phyloP scores from a whole-genome alignment of 2,888 invertebrate genomes.

The Cantharis rustica region DNA sequence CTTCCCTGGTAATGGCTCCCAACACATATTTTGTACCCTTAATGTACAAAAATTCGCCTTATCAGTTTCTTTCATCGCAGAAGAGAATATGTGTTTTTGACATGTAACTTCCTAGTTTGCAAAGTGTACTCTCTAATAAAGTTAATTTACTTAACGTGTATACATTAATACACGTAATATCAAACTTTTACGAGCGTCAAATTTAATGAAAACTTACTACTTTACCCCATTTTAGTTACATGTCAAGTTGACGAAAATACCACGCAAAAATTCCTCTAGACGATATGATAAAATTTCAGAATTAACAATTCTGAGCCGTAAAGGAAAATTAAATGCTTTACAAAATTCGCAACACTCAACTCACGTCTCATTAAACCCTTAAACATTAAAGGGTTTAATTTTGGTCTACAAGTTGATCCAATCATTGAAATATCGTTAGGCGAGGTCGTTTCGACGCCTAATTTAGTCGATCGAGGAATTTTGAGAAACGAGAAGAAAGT shows the following conservation, averaged over 20 bases:
- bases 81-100: neutral
- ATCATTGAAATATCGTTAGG: neutral
- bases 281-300: neutral
- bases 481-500: neutral
- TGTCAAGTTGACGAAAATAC: neutral
- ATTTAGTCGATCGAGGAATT: neutral
- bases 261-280: neutral
- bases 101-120: neutral
- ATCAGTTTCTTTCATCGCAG: neutral
- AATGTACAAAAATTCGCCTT: neutral
- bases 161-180: neutral
- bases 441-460: neutral
- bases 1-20: neutral
- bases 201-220: conserved; percentile 1
- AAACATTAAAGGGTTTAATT: neutral
- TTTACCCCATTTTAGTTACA: neutral
- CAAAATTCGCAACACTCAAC: neutral
- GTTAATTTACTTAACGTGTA: neutral
- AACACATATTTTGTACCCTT: neutral
- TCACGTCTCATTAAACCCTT: neutral
- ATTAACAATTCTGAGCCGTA: neutral
- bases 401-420: neutral
- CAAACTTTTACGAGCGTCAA: neutral
- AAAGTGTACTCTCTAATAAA: neutral
- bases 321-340: neutral